Conservation (phyloP, 2,888 invertebrate genomes). For the Scaptomyza reducta region DNA sequence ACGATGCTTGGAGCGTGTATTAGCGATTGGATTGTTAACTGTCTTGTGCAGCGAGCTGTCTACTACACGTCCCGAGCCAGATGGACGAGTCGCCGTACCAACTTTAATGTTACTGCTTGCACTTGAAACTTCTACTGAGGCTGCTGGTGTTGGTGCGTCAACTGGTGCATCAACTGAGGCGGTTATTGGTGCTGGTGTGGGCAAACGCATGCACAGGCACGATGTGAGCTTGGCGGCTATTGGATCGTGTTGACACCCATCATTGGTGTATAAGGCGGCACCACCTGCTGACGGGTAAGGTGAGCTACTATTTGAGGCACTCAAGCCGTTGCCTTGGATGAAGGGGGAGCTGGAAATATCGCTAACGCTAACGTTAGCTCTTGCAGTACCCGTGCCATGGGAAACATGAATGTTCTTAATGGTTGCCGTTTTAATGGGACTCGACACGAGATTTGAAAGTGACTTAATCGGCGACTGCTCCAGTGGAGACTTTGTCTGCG, state of each 20-base stretch:
- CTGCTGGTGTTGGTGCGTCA: conserved; percentile 10
- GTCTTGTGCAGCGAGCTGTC: conserved; percentile 78
- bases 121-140: neutral
- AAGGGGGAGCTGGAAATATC: conserved; percentile 8
- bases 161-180: neutral
- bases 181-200: conserved; percentile 8
- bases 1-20: conserved; percentile 78
- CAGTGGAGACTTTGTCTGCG: conserved; percentile 60
- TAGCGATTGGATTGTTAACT: conserved; percentile 81
- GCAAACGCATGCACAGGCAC: conserved; percentile 83
- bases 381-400: neutral
- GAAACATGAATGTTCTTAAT: conserved; percentile 79
- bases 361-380: neutral
- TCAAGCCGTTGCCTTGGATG: conserved; percentile 36
- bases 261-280: conserved; percentile 37
- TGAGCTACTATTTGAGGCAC: conserved; percentile 17
- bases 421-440: conserved; percentile 85
- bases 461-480: conserved; percentile 87
- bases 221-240: conserved; percentile 85
- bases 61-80: neutral
- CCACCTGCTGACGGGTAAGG: conserved; percentile 18
- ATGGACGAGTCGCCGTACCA: neutral
- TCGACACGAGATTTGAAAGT: conserved; percentile 87
- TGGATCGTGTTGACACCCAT: conserved; percentile 81
- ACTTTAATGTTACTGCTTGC: neutral